A percentile compares a stretch with the other conserved stretches of the same genome.
Conservation (phyloP, 2,888 invertebrate genomes). For the Lamellibrachia columna region DNA sequence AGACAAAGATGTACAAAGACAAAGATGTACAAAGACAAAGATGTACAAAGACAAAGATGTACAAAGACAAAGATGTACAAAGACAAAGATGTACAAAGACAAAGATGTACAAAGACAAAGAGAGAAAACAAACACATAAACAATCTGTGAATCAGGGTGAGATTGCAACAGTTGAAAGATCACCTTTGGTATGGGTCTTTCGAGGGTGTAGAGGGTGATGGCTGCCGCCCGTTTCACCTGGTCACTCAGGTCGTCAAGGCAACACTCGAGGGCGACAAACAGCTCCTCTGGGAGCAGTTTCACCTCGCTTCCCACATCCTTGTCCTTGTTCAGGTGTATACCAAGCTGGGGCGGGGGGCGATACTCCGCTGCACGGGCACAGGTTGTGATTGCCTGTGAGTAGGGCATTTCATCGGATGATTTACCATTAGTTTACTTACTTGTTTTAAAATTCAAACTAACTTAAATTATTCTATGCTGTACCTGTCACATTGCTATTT, state of each 20-base stretch:
- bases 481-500: too few species aligned
- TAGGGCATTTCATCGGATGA: not conserved
- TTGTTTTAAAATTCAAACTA: too few species aligned
- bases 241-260: slow-evolving; percentile 61
- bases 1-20: too few species aligned
- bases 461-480: too few species aligned
- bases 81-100: too few species aligned
- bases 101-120: too few species aligned
- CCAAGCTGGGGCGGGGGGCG: slow-evolving; percentile 50
- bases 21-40: too few species aligned
- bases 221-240: slow-evolving; percentile 62
- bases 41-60: too few species aligned
- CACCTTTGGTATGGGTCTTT: slow-evolving; percentile 46
- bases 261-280: slow-evolving; percentile 60
- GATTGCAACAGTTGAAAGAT: not conserved
- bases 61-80: too few species aligned
- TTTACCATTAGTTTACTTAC: not conserved
- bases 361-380: slow-evolving; percentile 61
- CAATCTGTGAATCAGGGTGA: not conserved
- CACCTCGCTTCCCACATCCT: slow-evolving; percentile 7
- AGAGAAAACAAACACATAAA: not conserved
- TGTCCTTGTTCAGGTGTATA: slow-evolving; percentile 35
- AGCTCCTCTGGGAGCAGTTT: slow-evolving; percentile 57
- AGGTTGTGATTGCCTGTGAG: slow-evolving; percentile 56
- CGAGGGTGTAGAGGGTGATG: slow-evolving; percentile 62